Evolutionary conservation across 1,140 invertebrate genomes (phyloP), one percentile per base, ranked within the genome.

Genomic region (Zaprionus capensis): DNA sequence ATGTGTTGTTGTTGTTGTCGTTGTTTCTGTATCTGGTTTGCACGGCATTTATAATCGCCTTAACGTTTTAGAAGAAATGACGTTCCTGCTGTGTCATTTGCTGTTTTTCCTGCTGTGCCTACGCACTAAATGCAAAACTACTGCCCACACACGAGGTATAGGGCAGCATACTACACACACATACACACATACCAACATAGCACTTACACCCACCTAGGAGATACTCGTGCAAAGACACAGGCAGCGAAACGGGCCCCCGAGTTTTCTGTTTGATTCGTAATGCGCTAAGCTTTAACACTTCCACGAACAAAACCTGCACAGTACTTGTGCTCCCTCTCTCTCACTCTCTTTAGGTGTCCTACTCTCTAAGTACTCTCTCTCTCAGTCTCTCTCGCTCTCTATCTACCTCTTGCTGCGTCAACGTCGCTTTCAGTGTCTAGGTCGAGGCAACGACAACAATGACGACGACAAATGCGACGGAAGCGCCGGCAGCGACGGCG

Each of bases 361-460:
- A 38, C 41, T 28, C 57, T 14, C 46, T 56, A 24, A 20, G 36
- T 38, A 5, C 49, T 14, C 65, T 58, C 63, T 71, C 71, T 76
- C 59, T 15, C 20, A 24, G 4, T 24, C 24, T 24, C 24, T 24
- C 24, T 5, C 24, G 22, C 2, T 22, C 34, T 31, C 65, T 65
- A 49, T 20, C 36, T 31, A 31, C 7, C 71, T 73, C 68, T 46
- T 22, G 26, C 59, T 44, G 49, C 63, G 49, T 59, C 63, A 63
- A 41, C 24, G 38, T 20, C 31, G 63, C 70, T 62, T 88, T 88
- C 81, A 88, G 74, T 84, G 85, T 90, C 85, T 88, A 88, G 85
- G 84, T 88, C 84, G 85, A 79, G 84, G 85, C 57, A 84, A 78
- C 84, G 41, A n/a, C 49, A 26, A 34, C n/a, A 34, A 28, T 31